Base-by-base conservation (phyloP, 2,888 invertebrate species). In the Bruchidius siliquastri region DNA sequence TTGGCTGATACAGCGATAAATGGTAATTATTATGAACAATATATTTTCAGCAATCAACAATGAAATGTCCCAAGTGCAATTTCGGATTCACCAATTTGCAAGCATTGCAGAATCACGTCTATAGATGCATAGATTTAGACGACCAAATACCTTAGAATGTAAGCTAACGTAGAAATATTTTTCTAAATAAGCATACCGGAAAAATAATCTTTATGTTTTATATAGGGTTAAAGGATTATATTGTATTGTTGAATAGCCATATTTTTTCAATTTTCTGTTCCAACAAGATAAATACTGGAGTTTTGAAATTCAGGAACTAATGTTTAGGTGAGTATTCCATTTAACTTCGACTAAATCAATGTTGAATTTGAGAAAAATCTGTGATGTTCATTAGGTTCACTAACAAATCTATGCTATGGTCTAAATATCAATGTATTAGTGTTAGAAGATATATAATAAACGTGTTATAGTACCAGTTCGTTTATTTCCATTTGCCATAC, bases 41-140 rank as follows among this genome's bases (percentile, higher is more conserved):
- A 26, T 26, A 49, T 13, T 49, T 49, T 49, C 49, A 49, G 49
- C 8, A 49, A 49, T 13, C 49, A 49, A 49, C 49, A 49, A 49
- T 49, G 49, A 49, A 49, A 68, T 80, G 80, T 66, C 80, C 80
- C 22, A 77, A 77, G 72, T 81, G 81, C 72, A 71, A 71, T 74
- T 77, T 79, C 70, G 75, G 75, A 30, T 80, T 78, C 69, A 72
- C 13, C 21, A 76, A 74, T 22, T 21, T 75, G n/a, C 68, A 75
- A 4, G 77, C 79, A 0, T 74, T 81, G 21, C 76, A 81, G 75
- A 78, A 77, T 22, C 82, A 82, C 67, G 79, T 81, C 22, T 72
- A 79, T 67, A 78, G 79, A 71, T 82, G 82, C 75, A 72, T 81
- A 67, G 80, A 80, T n/a, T 30, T 79, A 69, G 77, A 78, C n/a